Conservation (phyloP, 2,888 invertebrate species). For the Morpho deidamia region DNA sequence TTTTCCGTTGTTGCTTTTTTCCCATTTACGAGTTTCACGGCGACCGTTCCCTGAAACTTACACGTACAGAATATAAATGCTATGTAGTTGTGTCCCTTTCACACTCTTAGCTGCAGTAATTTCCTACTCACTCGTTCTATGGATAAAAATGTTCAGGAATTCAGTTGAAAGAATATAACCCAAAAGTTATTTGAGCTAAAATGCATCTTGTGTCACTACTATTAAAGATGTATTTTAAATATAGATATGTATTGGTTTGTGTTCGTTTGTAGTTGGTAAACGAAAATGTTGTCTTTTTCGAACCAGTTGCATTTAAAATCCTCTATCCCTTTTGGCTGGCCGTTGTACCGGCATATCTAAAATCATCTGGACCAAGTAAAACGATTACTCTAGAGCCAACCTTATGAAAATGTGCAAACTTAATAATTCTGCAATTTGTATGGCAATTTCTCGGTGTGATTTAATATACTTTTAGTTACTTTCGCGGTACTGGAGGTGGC, state of each 20-base stretch:
- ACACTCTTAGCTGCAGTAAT: slow-evolving; percentile 28
- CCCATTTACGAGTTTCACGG: slow-evolving; percentile 79
- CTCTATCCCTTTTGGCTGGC: slow-evolving; percentile 63
- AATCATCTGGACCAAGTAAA: slow-evolving; percentile 73
- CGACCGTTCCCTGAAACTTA: slow-evolving; percentile 79
- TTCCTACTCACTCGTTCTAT: slow-evolving; percentile 56
- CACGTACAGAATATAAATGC: slow-evolving; percentile 78
- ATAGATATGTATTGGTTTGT: slow-evolving; percentile 33
- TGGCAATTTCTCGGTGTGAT: slow-evolving; percentile 26
- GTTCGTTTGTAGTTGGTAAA: slow-evolving; percentile 38
- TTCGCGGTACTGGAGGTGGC: slow-evolving; percentile 6
- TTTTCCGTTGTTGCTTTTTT: slow-evolving; percentile 77
- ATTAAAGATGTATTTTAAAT: slow-evolving; percentile 36
- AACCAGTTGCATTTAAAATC: slow-evolving; percentile 74
- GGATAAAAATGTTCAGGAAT: slow-evolving; percentile 75
- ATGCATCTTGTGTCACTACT: slow-evolving; percentile 33
- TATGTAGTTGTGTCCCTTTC: slow-evolving; percentile 50
- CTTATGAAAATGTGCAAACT: slow-evolving; percentile 68
- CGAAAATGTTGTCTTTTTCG: slow-evolving; percentile 75
- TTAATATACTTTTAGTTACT: slow-evolving; percentile 19
- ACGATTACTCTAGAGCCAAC: slow-evolving; percentile 59
- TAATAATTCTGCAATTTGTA: slow-evolving; percentile 52
- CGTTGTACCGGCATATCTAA: slow-evolving; percentile 65
- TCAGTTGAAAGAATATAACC: slow-evolving; percentile 68
- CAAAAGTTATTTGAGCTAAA: slow-evolving; percentile 40